Base-by-base conservation (phyloP, 2,113 vertebrate genomes). In the Lophura nycthemera region DNA sequence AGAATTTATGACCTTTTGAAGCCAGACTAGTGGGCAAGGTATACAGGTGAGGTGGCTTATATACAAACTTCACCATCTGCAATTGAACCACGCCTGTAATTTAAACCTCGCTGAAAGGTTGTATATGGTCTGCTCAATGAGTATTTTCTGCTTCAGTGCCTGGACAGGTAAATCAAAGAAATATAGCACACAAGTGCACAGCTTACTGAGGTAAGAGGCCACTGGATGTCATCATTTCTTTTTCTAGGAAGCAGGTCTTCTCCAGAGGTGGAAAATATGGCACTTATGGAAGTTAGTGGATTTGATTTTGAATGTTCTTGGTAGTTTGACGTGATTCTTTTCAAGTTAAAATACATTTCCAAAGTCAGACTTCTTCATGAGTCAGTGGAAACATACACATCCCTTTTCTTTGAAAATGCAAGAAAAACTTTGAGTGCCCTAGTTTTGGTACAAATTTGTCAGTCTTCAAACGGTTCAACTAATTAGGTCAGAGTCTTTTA, bases 321-420 rank as follows among this genome's bases (percentile, higher is more conserved):
- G 79, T 95, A 80, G 67, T 85, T 94, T 82, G 88, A 79, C 86
- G 88, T 90, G 86, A 19, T 88, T 38, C 45, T 86, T 52, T 54
- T 60, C 81, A 72, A 69, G 95, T 92, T 95, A 86, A 96, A 95
- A 95, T 92, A 80, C 52, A 36, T 85, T 91, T 94, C 74, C 47
- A 63, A 87, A 93, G 71, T 92, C 89, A 88, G 78, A 83, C 72
- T 89, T 70, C 61, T 83, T 88, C 75, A 85, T 93, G 86, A 95
- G 56, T 91, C 89, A 91, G 63, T 91, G 91, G 96, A 95, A 96
- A 95, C 78, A 93, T 43, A 93, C 74, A 95, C 74, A 89, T 50
- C 29, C 64, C 59, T 91, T 89, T 85, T 60, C 59, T 89, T 87
- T 85, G 90, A 89, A 92, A 91, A 90, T 0, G 52, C 79, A 95